These are phyloP conservation scores for Trichopoda pennipes DNA, from an alignment of 2,888 invertebrate genomes.

Conservation along the genomic window DNA sequence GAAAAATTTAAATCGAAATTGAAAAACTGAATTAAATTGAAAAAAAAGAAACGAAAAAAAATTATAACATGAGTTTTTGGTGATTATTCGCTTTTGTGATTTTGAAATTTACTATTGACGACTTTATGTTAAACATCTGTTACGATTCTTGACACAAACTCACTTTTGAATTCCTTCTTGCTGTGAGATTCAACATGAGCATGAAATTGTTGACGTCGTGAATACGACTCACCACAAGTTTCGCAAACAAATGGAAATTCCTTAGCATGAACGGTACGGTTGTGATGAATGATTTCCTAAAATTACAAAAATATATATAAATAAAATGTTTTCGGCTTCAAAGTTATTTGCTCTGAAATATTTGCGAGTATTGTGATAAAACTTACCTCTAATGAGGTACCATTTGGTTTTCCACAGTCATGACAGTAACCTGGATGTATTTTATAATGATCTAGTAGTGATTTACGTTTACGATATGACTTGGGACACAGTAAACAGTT, in stretches of 20 bases:
- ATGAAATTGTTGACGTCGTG: conserved; percentile 80
- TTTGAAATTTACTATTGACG: conserved; percentile 65
- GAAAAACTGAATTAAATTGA: too few species aligned
- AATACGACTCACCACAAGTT: conserved; percentile 80
- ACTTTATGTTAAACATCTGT: conserved; percentile 63
- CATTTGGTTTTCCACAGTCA: conserved; percentile 80
- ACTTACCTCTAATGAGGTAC: conserved; percentile 78
- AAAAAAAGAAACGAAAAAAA: not conserved
- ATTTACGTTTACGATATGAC: conserved; percentile 80
- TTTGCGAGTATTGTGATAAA: not conserved
- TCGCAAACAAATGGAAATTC: conserved; percentile 81
- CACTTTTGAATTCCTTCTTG: conserved; percentile 81
- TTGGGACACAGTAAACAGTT: conserved; percentile 79
- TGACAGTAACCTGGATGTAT: conserved; percentile 81
- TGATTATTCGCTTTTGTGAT: conserved; percentile 6
- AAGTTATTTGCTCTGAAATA: too few species aligned
- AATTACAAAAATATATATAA: not conserved
- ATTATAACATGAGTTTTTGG: conserved; percentile 9
- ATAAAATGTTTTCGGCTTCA: too few species aligned
- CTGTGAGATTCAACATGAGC: conserved; percentile 81
- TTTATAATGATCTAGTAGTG: conserved; percentile 80
- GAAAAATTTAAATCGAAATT: not conserved
- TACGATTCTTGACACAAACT: conserved; percentile 72
- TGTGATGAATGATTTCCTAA: conserved; percentile 80
- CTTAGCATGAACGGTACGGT: conserved; percentile 79